Base-by-base conservation (phyloP, 1,140 invertebrate species). In the Apis dorsata region DNA sequence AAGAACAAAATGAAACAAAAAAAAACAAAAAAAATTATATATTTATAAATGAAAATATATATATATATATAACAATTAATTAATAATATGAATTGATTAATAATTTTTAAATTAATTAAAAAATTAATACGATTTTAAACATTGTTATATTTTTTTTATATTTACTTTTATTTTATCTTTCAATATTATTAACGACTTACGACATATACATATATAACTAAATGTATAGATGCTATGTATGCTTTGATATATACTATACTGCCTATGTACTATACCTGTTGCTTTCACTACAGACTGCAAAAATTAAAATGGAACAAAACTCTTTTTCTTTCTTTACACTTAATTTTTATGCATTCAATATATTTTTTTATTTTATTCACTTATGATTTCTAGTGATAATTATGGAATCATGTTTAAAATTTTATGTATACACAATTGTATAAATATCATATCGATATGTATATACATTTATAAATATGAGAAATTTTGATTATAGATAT, bases 201-300 rank as follows among this genome's bases (percentile, higher is more conserved):
- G 17, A 66, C 10, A 2, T 28, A 66, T 2, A 17, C 2, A 8
- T 28, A 66, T 0, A 17, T 15, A 8, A 10, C 2, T 63, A 28
- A 12, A 7, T 24, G 62, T 5, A 10, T 63, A 28, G 24, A 7
- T 63, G n/a, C 62, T 24, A 63, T 24, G 24, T 63, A 63, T 13
- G 24, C 9, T 3, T 44, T 44, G 34, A 13, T 66, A 63, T 7
- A 5, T 73, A 19, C 7, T 44, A 7, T 44, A 44, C 5, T 44
- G 7, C 34, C 34, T 44, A 44, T 44, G 34, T 5, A 44, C 4
- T 44, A 10, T n/a, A 62, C 66, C n/a, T 82, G 68, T 83, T 66
- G 68, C 87, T 88, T 87, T 88, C 87, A 87, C 87, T 71, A 8
- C 75, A 7, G 86, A 85, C 87, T 71, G 4, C 75, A 7, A 19